Percentiles rank a stretch among this genome's conserved stretches.
These are phyloP conservation scores for Meiosimyza decipiens DNA, from an alignment of 2,888 invertebrate genomes.

Conservation along the genomic window DNA sequence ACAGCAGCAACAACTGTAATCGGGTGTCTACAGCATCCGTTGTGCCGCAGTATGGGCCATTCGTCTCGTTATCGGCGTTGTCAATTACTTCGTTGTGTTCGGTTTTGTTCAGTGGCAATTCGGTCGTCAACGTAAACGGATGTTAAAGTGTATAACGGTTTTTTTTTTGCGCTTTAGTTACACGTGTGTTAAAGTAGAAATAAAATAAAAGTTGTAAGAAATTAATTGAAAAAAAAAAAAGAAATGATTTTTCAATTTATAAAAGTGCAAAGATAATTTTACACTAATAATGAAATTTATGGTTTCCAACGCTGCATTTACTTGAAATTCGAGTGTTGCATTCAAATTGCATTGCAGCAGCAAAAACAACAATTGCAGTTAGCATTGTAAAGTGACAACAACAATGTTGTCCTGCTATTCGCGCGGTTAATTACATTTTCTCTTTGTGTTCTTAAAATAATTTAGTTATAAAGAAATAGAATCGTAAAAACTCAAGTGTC, in stretches of 20 bases:
- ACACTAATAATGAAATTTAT: neutral
- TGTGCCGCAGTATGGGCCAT: constrained; percentile 12
- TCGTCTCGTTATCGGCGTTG: constrained; percentile 11
- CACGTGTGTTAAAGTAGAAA: constrained; percentile 33
- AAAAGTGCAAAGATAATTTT: neutral
- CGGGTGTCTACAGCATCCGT: constrained; percentile 18
- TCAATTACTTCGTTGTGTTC: constrained; percentile 37
- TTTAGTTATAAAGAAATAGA: neutral
- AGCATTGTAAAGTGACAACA: neutral
- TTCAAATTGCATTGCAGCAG: neutral
- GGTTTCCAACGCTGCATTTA: neutral
- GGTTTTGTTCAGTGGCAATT: constrained; percentile 51
- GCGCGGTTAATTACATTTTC: neutral
- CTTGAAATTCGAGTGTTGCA: neutral
- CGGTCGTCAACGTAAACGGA: constrained; percentile 45
- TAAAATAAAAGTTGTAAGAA: neutral
- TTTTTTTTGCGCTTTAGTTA: constrained; percentile 26
- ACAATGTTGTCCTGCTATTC: constrained; percentile 4
- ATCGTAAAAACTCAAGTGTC: constrained; percentile 13
- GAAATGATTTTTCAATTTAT: neutral
- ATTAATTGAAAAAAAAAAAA: constrained; percentile 9
- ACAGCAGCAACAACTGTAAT: constrained; percentile 2
- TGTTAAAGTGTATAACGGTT: constrained; percentile 15
- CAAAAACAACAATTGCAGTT: constrained; percentile 1
- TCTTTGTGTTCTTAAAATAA: neutral